phyloP scores from a whole-genome alignment of 64 coral and sea anemone species.

The Dendronephthya gigantea region DNA sequence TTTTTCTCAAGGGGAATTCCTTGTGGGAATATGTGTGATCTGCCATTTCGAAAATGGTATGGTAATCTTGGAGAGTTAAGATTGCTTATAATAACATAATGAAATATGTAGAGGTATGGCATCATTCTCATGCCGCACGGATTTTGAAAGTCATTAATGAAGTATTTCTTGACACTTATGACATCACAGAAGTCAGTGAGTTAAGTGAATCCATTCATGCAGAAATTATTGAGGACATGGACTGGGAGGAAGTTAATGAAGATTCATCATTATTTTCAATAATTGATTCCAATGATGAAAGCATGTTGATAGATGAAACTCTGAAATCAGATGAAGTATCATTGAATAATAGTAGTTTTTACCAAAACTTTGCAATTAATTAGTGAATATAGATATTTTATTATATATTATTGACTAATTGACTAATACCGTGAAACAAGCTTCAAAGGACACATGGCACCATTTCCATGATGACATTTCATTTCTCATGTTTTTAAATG shows the following conservation, averaged over 20 bases:
- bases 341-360: slow-evolving; percentile 6
- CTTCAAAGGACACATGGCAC: too few species aligned
- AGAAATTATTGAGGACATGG: not conserved
- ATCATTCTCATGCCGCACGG: not conserved
- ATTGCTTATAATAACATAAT: not conserved
- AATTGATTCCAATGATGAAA: not conserved
- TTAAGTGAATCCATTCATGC: not conserved
- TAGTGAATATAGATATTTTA: too few species aligned
- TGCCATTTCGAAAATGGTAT: not conserved
- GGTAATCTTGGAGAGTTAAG: not conserved
- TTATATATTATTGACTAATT: too few species aligned
- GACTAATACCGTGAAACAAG: too few species aligned
- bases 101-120: not conserved
- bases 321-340: not conserved
- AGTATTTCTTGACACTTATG: not conserved
- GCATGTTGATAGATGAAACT: not conserved
- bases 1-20: not conserved
- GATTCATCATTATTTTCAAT: slow-evolving; percentile 5
- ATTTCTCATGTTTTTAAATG: too few species aligned
- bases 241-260: not conserved
- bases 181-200: not conserved
- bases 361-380: not conserved
- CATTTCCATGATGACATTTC: too few species aligned
- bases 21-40: not conserved
- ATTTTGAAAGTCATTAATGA: not conserved